phyloP scores from a whole-genome alignment of 2,888 invertebrate species.

The Philaethria dido region DNA sequence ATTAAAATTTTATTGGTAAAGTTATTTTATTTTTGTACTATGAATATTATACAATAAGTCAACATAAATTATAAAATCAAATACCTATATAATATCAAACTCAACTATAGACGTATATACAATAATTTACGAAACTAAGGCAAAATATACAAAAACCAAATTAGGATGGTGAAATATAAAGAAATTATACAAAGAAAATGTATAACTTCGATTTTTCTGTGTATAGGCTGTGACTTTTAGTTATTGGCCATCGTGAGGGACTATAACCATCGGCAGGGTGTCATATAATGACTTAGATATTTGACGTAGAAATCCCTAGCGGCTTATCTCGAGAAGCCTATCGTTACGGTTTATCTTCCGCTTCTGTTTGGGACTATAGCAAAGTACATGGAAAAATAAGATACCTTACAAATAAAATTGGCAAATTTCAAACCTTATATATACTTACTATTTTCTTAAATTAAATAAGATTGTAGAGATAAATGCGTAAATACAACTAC shows the following conservation, averaged over 20 bases:
- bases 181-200: background rate
- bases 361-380: constrained; percentile 8
- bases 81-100: background rate
- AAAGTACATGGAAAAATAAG: constrained; percentile 15
- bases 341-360: constrained; percentile 20
- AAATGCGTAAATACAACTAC: background rate
- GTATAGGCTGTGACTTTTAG: background rate
- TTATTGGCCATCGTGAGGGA: constrained; percentile 6
- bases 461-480: background rate
- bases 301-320: constrained; percentile 24
- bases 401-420: constrained; percentile 9
- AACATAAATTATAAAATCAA: background rate
- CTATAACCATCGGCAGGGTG: constrained; percentile 24
- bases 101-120: background rate
- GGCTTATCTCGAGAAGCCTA: constrained; percentile 21
- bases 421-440: background rate
- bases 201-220: background rate
- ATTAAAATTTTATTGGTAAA: background rate
- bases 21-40: background rate
- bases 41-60: background rate
- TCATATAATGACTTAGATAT: constrained; percentile 24
- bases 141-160: background rate
- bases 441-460: background rate
- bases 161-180: background rate
- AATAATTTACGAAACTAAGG: background rate